Base-by-base conservation (phyloP, 1,140 invertebrate species). In the Megathymus violae region DNA sequence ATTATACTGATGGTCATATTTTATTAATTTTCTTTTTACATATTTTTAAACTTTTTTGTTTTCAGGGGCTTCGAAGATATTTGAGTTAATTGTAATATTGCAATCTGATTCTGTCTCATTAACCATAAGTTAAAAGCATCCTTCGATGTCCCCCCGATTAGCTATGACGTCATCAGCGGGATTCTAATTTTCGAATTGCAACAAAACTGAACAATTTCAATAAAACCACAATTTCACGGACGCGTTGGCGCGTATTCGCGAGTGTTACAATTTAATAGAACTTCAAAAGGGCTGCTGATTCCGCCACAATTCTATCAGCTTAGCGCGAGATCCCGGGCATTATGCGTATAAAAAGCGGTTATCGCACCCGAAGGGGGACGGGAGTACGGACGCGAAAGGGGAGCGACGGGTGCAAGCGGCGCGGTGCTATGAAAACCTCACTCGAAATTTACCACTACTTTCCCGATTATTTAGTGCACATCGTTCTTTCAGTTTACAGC, bases 271-370 rank as follows among this genome's bases (percentile, higher is more conserved):
- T 89, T 87, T 88, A 89, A 89, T 88, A 86, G 81, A 85, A 89
- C 77, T 87, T 88, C 84, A 88, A 89, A 89, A 85, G 85, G 85
- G 82, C 82, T 84, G 80, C 76, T 81, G 87, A 87, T 88, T 82
- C 81, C 74, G 67, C 78, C 85, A 86, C 87, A 89, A 89, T 89
- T 89, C 85, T 85, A 89, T 89, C 85, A 88, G 87, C 87, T 89
- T 89, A 89, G 87, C 79, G 78, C 71, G 78, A 81, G 80, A 85
- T 88, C 83, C 85, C 78, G 68, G 58, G 80, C 77, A 87, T 89
- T 88, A 88, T 85, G 84, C 83, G 84, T 87, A 88, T 89, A 87
- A 89, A 89, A 87, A 85, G 85, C 76, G 81, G 85, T 89, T 88
- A 88, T 89, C 87, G 76, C 79, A 34, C 54, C 54, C 61, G 58